A percentile compares a stretch with the other conserved stretches of the same genome.
Conservation (phyloP, 2,797 vertebrate genomes). For the Momotus momota region DNA sequence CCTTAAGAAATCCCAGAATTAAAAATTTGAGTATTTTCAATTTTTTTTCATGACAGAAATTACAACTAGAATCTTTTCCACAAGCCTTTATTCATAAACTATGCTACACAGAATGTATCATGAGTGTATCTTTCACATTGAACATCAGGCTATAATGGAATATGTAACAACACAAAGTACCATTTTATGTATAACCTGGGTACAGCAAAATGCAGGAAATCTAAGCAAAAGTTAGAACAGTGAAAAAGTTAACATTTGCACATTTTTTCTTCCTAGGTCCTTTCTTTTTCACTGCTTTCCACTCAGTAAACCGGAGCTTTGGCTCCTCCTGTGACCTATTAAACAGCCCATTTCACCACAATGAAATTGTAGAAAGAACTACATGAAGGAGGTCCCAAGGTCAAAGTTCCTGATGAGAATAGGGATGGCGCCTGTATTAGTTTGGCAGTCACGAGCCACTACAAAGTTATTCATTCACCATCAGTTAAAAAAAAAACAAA, state of each 20-base stretch:
- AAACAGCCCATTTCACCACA: slow-evolving; percentile 48
- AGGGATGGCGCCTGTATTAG: slow-evolving; percentile 1
- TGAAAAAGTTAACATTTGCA: neutral
- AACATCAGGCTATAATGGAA: neutral
- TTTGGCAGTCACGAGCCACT: slow-evolving; percentile 13
- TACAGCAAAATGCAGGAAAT: neutral
- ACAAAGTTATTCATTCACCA: neutral
- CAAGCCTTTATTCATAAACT: neutral
- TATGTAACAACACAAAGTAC: neutral
- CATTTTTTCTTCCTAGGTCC: neutral
- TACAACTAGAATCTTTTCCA: neutral
- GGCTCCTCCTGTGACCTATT: slow-evolving; percentile 33
- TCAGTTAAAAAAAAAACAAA: neutral
- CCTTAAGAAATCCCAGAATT: neutral
- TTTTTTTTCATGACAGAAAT: neutral
- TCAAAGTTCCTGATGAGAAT: slow-evolving; percentile 35
- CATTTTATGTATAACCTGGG: neutral
- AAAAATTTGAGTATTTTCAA: neutral
- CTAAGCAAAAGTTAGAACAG: neutral
- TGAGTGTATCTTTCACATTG: neutral
- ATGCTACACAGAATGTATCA: neutral
- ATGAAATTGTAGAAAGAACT: slow-evolving; percentile 49
- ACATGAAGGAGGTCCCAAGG: slow-evolving; percentile 32
- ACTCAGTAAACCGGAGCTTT: slow-evolving; percentile 39
- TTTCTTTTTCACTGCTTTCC: neutral